A percentile compares a stretch with the other conserved stretches of the same genome.
Evolutionary conservation across 2,888 invertebrate genomes (phyloP).

Genomic region (Campoplex capitator): DNA sequence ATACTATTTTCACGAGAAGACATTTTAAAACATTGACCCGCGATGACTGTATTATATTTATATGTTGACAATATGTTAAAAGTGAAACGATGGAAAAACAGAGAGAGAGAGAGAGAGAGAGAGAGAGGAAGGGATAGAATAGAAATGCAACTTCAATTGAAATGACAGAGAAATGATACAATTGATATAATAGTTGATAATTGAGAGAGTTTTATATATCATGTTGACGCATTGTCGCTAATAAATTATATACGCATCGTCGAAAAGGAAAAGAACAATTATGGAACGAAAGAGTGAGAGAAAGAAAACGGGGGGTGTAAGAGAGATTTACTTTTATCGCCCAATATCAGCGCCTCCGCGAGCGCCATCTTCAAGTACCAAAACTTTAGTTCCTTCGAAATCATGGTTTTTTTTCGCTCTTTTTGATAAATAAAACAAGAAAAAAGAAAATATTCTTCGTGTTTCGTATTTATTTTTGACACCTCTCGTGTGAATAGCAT

Average conservation of each 20-base stretch:
- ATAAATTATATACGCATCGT: conserved; percentile 64
- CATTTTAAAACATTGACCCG: conserved; percentile 73
- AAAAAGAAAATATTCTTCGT: conserved; percentile 18
- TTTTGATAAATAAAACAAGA: conserved; percentile 77
- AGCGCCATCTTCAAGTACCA: conserved; percentile 59
- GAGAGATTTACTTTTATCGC: conserved; percentile 38
- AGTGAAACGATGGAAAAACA: conserved; percentile 68
- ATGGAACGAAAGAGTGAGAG: not conserved
- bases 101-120: conserved; percentile 72
- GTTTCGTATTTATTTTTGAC: conserved; percentile 72
- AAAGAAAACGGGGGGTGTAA: conserved; percentile 6
- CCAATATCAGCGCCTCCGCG: conserved; percentile 46
- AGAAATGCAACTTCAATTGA: conserved; percentile 49
- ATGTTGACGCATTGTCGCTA: conserved; percentile 77
- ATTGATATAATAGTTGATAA: conserved; percentile 81
- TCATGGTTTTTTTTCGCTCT: conserved; percentile 67
- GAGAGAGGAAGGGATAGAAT: not conserved
- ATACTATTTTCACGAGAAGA: conserved; percentile 21
- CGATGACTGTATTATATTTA: conserved; percentile 82
- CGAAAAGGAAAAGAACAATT: conserved; percentile 30
- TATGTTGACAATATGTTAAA: conserved; percentile 82
- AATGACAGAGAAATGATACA: conserved; percentile 57
- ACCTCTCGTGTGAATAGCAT: not conserved
- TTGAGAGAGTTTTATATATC: conserved; percentile 83
- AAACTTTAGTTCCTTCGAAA: conserved; percentile 70